Base-by-base conservation (phyloP, 2,797 vertebrate genomes). In the Enteromius paludinosus region DNA sequence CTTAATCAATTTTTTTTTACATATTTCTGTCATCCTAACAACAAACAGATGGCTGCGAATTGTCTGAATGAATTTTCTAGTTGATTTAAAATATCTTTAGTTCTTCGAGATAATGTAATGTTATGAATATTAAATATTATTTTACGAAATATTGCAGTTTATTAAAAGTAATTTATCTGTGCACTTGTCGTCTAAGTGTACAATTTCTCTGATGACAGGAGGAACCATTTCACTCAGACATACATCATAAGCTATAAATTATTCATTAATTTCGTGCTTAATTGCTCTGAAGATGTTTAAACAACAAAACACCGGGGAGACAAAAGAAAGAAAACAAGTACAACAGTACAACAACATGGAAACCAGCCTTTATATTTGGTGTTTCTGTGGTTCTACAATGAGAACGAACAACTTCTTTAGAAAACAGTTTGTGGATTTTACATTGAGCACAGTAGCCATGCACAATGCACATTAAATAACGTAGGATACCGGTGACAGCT, bases 281-380 rank as follows among this genome's bases (percentile, higher is more conserved):
- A n/a, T 54, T 54, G 8, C 52, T 54, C 52, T 54, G 52, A 56
- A 56, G n/a, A 11, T 11, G 54, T 59, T 25, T 25, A 12, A 25
- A 25, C 43, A 30, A 20, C 4, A 7, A 47, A 43, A 20, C 0
- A 61, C 14, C 17, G 4, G 11, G 4, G 4, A 59, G 23, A 59
- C 54, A 25, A 59, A 23, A 23, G 7, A 64, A 45, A 41, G 17
- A 17, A 77, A 18, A 45, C 38, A 38, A 38, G 38, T 9, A 38
- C 38, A 68, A 45, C 72, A 25, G 69, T 41, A 30, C 79, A 70
- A 70, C 82, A 43, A 47, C 87, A 87, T 71, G 83, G 87, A 91
- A 93, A 90, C 84, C 90, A 91, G 85, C 66, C 91, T 94, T 90
- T 86, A 80, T 87, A 84, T 93, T 93, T 92, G 91, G 91, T 92